Evolutionary conservation across 2,888 invertebrate species (phyloP).

Genomic region (Aphidoletes aphidimyza): DNA sequence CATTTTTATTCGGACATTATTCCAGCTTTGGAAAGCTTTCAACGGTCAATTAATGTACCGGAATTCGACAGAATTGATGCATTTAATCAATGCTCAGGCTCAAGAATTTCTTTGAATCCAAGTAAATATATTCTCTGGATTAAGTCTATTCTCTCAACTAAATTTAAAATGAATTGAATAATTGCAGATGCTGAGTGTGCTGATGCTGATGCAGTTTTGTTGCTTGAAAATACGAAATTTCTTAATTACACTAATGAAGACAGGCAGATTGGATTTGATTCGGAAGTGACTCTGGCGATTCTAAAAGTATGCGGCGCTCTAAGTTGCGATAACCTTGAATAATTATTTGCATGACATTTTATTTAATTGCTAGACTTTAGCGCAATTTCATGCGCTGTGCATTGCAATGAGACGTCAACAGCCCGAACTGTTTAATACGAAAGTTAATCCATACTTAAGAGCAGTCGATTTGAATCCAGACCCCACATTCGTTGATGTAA

Average conservation of each 20-base stretch:
- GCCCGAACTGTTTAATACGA: conserved; percentile 63
- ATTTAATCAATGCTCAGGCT: conserved; percentile 70
- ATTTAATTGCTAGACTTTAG: conserved; percentile 66
- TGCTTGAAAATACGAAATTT: conserved; percentile 70
- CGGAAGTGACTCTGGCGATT: conserved; percentile 63
- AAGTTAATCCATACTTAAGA: neutral
- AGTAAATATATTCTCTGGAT: neutral
- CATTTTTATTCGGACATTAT: conserved; percentile 69
- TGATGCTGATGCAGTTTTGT: conserved; percentile 70
- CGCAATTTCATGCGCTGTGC: conserved; percentile 71
- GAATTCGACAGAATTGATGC: conserved; percentile 66
- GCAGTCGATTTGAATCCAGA: neutral
- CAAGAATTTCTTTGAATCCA: conserved; percentile 66
- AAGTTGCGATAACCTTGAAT: neutral
- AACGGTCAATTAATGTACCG: conserved; percentile 67
- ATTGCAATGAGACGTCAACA: conserved; percentile 69
- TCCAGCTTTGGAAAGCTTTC: conserved; percentile 68
- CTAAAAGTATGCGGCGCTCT: neutral
- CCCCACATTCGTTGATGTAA: neutral
- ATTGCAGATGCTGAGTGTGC: conserved; percentile 62
- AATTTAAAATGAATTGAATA: too few species aligned
- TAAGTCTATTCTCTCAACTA: too few species aligned
- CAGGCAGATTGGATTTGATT: conserved; percentile 68
- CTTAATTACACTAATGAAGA: conserved; percentile 69
- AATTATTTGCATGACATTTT: neutral